Evolutionary conservation across 2,113 vertebrate species (phyloP).

Genomic region (Circaetus cinerascens): DNA sequence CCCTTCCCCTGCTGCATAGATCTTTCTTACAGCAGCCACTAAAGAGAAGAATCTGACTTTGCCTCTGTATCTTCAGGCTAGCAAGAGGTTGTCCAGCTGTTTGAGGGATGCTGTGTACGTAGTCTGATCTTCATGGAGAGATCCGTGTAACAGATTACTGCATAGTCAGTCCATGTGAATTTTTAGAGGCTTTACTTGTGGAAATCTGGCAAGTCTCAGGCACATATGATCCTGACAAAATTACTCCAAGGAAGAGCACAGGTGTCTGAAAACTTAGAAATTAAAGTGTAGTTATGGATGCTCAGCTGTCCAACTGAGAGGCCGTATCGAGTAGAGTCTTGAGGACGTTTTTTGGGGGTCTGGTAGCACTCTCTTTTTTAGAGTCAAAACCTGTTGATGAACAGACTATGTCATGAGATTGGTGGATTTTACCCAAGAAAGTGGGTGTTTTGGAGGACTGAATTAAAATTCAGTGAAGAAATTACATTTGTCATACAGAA

Average conservation of each 20-base stretch:
- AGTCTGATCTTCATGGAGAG: not conserved
- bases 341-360: not conserved
- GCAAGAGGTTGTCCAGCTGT: not conserved
- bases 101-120: fast-evolving
- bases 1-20: not conserved
- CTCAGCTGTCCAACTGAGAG: not conserved
- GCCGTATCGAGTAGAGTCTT: not conserved
- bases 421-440: not conserved
- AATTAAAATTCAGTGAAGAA: constrained; percentile 33
- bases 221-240: not conserved
- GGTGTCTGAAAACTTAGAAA: not conserved
- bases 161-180: not conserved
- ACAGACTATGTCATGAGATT: not conserved
- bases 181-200: not conserved
- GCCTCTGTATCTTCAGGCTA: not conserved
- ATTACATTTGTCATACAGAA: not conserved
- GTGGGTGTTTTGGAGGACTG: not conserved
- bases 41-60: not conserved
- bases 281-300: not conserved
- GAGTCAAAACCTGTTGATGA: not conserved
- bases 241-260: not conserved
- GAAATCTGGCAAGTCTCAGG: not conserved
- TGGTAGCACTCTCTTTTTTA: not conserved
- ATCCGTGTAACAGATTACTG: not conserved
- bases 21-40: not conserved